Evolutionary conservation across 1,140 invertebrate species (phyloP), one percentile per base, ranked within the genome.

Genomic region (Drosophila tsacasi): DNA sequence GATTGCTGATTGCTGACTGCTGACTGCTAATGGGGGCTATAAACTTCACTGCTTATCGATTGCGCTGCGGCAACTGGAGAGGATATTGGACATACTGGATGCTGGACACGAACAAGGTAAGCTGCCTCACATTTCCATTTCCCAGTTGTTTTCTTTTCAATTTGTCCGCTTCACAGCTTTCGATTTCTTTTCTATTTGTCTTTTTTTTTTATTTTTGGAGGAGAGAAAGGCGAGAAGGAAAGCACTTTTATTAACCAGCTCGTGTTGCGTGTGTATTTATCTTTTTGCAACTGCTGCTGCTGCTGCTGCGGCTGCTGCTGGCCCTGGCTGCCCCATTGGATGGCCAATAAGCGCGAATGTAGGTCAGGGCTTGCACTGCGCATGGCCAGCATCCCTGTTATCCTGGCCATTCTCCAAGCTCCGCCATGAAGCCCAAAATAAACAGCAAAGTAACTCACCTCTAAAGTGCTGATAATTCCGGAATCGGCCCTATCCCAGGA

Each of bases 321-420:
- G 23, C 44, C 49, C 77, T 40, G 63, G 77, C 81, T 84, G 81
- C 75, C 80, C 63, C 39, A 65, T 81, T 85, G 74, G 85, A 87
- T 84, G 77, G 87, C 84, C 84, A 89, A 89, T 90, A 90, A 89
- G 60, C 63, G 37, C 30, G 78, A 89, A 89, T 89, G 85, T 89
- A 89, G 84, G 84, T 87, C 84, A 87, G 84, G 84, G 55, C 68
- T 58, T 62, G 58, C 65, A 81, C 59, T 89, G 84, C 84, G 84
- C 84, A 89, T 89, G 84, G 84, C 65, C 84, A 89, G 69, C 75
- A 62, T 50, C 64, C 54, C 62, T 66, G 30, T 54, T 42, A 44
- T 62, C 58, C 39, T 35, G 54, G 54, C 35, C 35, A 25, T 5
- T 30, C 46, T 42, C 55, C 35, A 39, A 25, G 35, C 55, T 42